Evolutionary conservation across 2,888 invertebrate genomes (phyloP).

Genomic region (Ypsolopha scabrella): DNA sequence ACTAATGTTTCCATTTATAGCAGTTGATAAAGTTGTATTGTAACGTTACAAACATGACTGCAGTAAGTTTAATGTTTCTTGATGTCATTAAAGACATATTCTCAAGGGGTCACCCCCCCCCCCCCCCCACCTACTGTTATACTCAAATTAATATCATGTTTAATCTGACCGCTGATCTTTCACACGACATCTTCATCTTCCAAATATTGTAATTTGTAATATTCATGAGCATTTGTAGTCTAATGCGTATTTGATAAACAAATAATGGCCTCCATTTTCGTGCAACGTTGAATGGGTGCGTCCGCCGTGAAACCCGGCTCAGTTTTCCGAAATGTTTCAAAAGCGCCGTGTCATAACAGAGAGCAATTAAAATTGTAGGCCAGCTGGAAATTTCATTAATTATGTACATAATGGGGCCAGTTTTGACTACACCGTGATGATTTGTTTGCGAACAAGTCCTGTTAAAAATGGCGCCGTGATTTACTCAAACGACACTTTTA

Average conservation of each 20-base stretch:
- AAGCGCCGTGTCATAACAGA: slow-evolving; percentile 59
- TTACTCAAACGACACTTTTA: too few species aligned
- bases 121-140: slow-evolving; percentile 26
- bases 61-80: neutral
- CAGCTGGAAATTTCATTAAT: slow-evolving; percentile 66
- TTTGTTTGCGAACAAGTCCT: slow-evolving; percentile 44
- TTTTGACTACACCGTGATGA: slow-evolving; percentile 48
- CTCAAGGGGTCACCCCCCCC: too few species aligned
- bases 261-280: slow-evolving; percentile 29
- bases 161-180: slow-evolving; percentile 44
- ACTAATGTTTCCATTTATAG: too few species aligned
- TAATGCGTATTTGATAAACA: slow-evolving; percentile 67
- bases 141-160: slow-evolving; percentile 60
- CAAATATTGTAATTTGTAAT: slow-evolving; percentile 29
- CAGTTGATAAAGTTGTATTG: neutral
- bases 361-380: slow-evolving; percentile 66
- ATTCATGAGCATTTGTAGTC: slow-evolving; percentile 32
- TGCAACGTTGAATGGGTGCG: slow-evolving; percentile 30
- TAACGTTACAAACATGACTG: neutral
- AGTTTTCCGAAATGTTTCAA: slow-evolving; percentile 62
- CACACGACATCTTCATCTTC: slow-evolving; percentile 64
- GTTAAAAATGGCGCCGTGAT: slow-evolving; percentile 17
- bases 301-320: slow-evolving; percentile 48
- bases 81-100: neutral
- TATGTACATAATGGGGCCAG: slow-evolving; percentile 48